These are phyloP conservation scores for Ptilonorhynchus violaceus DNA, from an alignment of 2,113 vertebrate species.

Conservation along the genomic window DNA sequence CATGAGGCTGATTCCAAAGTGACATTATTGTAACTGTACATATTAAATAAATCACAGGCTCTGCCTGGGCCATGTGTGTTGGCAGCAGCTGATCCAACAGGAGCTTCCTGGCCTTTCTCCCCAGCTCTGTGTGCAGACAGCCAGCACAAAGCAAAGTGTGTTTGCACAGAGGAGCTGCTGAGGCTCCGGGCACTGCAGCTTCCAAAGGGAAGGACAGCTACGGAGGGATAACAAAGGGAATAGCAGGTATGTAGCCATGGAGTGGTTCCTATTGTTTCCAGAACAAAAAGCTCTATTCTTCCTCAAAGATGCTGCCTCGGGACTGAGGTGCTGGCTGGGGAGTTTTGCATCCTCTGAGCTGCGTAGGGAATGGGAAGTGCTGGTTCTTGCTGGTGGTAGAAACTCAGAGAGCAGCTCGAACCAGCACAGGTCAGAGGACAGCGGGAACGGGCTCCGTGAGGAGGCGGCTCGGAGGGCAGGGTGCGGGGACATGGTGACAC, in stretches of 20 bases:
- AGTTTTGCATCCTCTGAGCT: not conserved
- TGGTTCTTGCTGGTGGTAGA: not conserved
- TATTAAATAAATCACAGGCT: not conserved
- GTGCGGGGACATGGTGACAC: not conserved
- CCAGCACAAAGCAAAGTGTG: not conserved
- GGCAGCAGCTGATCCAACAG: not conserved
- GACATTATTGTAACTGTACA: not conserved
- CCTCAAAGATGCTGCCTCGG: not conserved
- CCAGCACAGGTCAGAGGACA: not conserved
- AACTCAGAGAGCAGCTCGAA: not conserved
- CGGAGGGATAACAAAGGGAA: not conserved
- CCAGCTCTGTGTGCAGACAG: not conserved
- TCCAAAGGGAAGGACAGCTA: not conserved
- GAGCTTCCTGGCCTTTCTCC: not conserved
- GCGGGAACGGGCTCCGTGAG: fast-evolving
- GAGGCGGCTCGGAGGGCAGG: fast-evolving
- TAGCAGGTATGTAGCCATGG: not conserved
- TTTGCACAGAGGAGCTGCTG: not conserved
- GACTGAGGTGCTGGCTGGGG: not conserved
- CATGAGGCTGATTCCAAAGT: not conserved
- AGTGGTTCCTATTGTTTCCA: not conserved
- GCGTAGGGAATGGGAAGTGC: fast-evolving
- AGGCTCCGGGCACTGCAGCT: fast-evolving
- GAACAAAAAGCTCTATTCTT: not conserved
- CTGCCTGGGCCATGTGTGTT: not conserved